Base-by-base conservation (phyloP, 2,113 vertebrate species). In the Brachyhypopomus gauderio region DNA sequence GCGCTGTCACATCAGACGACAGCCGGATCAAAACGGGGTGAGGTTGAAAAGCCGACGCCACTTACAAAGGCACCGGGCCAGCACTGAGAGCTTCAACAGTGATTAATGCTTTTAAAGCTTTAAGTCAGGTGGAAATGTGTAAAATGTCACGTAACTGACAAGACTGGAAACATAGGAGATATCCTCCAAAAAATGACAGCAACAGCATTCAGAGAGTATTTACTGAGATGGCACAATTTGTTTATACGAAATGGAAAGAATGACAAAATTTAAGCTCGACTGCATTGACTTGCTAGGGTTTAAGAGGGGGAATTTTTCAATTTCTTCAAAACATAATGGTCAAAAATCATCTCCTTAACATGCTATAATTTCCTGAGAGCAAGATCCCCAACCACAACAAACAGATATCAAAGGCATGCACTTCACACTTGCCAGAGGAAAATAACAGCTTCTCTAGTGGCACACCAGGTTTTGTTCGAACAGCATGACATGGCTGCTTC, bases 301-400 rank as follows among this genome's bases (percentile, higher is more conserved):
- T 80, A 72, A 71, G 25, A 77, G 78, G 78, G 67, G 34, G 64
- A 66, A 77, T 78, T 52, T 71, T 79, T 58, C 22, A 19, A n/a
- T 59, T 64, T 59, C 67, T 72, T 19, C 17, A 19, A 74, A 52
- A 83, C 14, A 60, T 8, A 22, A 66, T 63, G n/a, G 67, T 71
- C 34, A 75, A 82, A 69, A 72, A 55, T 56, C 22, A 59, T 52
- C 45, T 34, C 52, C 66, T 12, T 55, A 75, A 80, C 30, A 34
- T 20, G 52, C 58, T 66, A 66, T 63, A 72, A 55, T 58, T 79
- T 84, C 78, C 64, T 38, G 64, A 63, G 14, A 30, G 64, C 36
- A 75, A 34, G 73, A 77, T 80, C 59, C 59, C 48, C 5, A 52
- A 80, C 78, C 83, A 81, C 83, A 84, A 80, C 73, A 80, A 66